Percentiles rank a stretch among this genome's conserved stretches.
phyloP scores from a whole-genome alignment of 2,797 vertebrate genomes.

The Ciconia nigra region DNA sequence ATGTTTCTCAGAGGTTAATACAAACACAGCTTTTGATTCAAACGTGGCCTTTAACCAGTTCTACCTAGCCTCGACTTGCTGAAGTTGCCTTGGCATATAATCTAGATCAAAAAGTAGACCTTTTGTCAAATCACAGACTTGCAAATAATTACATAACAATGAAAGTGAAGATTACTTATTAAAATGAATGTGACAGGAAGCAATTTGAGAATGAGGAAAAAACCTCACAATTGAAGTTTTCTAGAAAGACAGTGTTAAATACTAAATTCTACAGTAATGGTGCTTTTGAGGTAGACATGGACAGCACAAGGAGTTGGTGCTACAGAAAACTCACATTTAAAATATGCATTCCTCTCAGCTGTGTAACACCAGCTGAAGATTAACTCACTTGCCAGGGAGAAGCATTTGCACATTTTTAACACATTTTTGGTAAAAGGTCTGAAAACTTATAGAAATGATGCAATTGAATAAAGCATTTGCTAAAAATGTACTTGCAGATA shows the following conservation, averaged over 20 bases:
- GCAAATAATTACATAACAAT: conserved; percentile 67
- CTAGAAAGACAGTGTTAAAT: background rate
- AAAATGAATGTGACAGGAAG: conserved; percentile 54
- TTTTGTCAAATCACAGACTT: conserved; percentile 67
- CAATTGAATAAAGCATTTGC: background rate
- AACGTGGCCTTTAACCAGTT: conserved; percentile 58
- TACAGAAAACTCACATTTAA: background rate
- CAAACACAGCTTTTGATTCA: conserved; percentile 71
- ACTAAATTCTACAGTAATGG: background rate
- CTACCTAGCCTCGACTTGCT: conserved; percentile 60
- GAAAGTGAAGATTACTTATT: conserved; percentile 61
- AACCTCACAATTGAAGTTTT: background rate
- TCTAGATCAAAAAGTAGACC: conserved; percentile 63
- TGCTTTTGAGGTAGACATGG: background rate
- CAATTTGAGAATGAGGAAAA: conserved; percentile 49
- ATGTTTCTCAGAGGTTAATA: conserved; percentile 72
- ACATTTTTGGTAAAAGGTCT: background rate
- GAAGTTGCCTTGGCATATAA: conserved; percentile 31
- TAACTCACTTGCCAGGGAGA: background rate
- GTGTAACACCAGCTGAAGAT: background rate
- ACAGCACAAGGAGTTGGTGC: background rate
- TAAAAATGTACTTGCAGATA: background rate
- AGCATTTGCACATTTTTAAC: background rate
- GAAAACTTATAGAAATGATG: background rate
- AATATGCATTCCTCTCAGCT: background rate